These are phyloP conservation scores for human (Homo sapiens) DNA, from an alignment of 2,113 vertebrate genomes.

Conservation along the genomic window DNA sequence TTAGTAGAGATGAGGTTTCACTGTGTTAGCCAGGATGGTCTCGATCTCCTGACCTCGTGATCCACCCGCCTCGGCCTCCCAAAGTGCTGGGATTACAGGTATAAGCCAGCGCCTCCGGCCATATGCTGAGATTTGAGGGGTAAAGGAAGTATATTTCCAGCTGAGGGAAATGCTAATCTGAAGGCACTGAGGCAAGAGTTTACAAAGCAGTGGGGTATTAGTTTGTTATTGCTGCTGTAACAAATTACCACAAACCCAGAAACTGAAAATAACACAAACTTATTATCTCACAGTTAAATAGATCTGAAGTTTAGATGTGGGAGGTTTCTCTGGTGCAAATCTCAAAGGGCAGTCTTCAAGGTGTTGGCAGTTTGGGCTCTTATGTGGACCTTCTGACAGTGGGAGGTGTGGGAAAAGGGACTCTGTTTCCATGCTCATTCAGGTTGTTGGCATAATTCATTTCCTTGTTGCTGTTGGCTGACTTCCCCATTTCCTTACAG, in stretches of 20 bases:
- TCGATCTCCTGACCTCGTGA: too few species aligned
- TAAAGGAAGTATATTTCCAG: neutral
- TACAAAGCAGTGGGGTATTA: neutral
- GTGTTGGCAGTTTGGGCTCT: neutral
- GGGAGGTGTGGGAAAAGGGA: rapidly evolving
- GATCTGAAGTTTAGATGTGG: neutral
- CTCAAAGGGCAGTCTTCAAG: neutral
- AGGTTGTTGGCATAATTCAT: neutral
- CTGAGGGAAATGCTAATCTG: neutral
- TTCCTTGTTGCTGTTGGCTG: neutral
- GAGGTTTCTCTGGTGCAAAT: neutral
- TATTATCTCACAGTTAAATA: neutral
- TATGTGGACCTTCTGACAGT: neutral
- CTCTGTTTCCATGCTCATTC: neutral
- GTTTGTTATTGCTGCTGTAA: neutral
- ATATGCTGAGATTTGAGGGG: neutral
- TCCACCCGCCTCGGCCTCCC: too few species aligned
- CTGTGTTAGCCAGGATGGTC: too few species aligned
- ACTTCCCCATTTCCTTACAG: neutral
- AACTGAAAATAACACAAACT: neutral
- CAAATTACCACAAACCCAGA: neutral
- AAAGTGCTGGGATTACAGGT: too few species aligned
- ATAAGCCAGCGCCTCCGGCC: too few species aligned
- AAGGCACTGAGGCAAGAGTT: neutral
- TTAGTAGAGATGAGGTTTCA: too few species aligned